Conservation (phyloP, 2,797 vertebrate genomes). For the Acropternis orthonyx region DNA sequence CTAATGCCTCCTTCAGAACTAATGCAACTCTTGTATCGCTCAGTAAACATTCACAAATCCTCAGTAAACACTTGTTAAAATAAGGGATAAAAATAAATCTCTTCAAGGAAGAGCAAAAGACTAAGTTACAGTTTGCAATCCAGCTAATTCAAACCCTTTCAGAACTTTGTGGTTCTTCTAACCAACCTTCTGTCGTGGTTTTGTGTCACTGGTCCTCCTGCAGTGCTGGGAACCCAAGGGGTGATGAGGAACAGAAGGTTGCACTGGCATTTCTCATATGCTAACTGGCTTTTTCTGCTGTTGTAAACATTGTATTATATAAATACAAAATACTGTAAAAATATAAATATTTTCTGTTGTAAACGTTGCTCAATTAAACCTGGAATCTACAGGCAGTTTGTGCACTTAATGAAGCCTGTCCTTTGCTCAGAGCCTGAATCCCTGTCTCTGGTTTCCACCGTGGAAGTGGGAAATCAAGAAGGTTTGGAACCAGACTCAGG, state of each 20-base stretch:
- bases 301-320: neutral
- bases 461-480: neutral
- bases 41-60: neutral
- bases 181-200: fast-evolving
- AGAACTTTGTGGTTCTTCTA: neutral
- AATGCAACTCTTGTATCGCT: neutral
- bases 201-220: neutral
- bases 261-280: neutral
- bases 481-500: neutral
- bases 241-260: neutral
- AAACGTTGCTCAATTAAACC: neutral
- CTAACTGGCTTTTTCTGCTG: neutral
- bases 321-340: no score
- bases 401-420: neutral
- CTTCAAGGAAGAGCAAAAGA: neutral
- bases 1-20: neutral
- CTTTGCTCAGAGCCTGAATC: neutral
- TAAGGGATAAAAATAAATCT: neutral
- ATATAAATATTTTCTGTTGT: neutral
- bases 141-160: neutral
- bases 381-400: neutral
- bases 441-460: neutral
- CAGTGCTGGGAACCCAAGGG: neutral
- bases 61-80: neutral
- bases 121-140: neutral